A percentile compares a stretch with the other conserved stretches of the same genome.
These are phyloP conservation scores for Alectura lathami DNA, from an alignment of 2,113 vertebrate genomes.

Conservation along the genomic window DNA sequence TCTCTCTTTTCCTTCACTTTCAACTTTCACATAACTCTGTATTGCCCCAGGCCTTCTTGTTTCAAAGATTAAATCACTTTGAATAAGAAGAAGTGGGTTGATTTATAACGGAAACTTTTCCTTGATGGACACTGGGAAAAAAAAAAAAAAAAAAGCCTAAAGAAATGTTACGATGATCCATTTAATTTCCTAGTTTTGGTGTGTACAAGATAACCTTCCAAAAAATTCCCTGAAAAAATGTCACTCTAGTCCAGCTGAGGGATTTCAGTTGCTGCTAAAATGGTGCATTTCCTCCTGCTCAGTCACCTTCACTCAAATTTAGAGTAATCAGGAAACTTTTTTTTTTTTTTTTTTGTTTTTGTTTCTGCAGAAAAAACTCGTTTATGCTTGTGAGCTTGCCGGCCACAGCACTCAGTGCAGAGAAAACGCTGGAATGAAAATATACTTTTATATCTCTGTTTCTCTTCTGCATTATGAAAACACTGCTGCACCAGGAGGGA, in stretches of 20 bases:
- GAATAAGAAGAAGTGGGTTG: conserved; percentile 34
- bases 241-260: conserved; percentile 5
- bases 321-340: neutral
- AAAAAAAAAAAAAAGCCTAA: neutral
- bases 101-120: conserved; percentile 57
- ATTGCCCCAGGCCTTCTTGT: conserved; percentile 29
- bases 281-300: neutral
- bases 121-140: neutral
- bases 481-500: neutral
- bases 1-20: conserved; percentile 30
- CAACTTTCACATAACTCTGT: conserved; percentile 60
- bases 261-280: conserved; percentile 55
- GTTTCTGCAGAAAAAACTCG: conserved; percentile 1
- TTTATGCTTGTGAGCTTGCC: neutral
- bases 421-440: conserved; percentile 34
- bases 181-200: conserved; percentile 65
- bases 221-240: conserved; percentile 42
- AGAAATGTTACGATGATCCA: conserved; percentile 53
- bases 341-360: too few species aligned
- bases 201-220: conserved; percentile 28
- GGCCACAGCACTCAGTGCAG: rapidly evolving
- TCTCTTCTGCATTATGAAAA: conserved; percentile 19
- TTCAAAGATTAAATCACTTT: conserved; percentile 58
- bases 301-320: neutral
- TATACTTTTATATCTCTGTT: neutral